phyloP scores from a whole-genome alignment of 1,140 invertebrate species.

The Elymnias hypermnestra region DNA sequence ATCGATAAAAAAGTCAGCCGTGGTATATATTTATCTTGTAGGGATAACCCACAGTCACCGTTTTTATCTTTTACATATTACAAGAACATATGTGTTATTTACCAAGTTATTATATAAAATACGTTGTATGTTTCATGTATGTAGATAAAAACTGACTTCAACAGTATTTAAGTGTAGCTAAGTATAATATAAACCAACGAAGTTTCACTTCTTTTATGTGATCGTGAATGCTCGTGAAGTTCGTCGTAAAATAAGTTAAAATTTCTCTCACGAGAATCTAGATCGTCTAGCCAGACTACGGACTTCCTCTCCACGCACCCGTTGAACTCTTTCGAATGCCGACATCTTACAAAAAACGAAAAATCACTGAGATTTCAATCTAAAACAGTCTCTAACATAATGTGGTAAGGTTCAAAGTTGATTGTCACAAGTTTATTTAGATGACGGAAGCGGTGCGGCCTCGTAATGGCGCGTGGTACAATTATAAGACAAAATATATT shows the following conservation, averaged over 20 bases:
- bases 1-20: too few relatives aligned
- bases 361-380: conserved; percentile 11
- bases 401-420: conserved; percentile 21
- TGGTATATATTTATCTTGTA: too few relatives aligned
- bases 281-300: conserved; percentile 31
- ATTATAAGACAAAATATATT: too few relatives aligned
- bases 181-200: too few relatives aligned
- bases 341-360: conserved; percentile 37
- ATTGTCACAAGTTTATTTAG: conserved; percentile 22
- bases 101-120: too few relatives aligned
- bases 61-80: too few relatives aligned
- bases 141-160: too few relatives aligned
- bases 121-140: too few relatives aligned
- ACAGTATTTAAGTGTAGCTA: too few relatives aligned
- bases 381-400: conserved; percentile 21
- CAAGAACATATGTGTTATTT: too few relatives aligned
- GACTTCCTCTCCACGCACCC: conserved; percentile 53
- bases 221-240: too few relatives aligned
- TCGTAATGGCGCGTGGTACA: conserved; percentile 38
- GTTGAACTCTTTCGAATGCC: conserved; percentile 58
- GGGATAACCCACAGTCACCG: too few relatives aligned
- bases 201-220: neutral
- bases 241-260: conserved; percentile 15
- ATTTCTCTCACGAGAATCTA: conserved; percentile 36
- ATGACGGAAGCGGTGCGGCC: conserved; percentile 60